Conservation (phyloP, 2,113 vertebrate species). For the human region DNA sequence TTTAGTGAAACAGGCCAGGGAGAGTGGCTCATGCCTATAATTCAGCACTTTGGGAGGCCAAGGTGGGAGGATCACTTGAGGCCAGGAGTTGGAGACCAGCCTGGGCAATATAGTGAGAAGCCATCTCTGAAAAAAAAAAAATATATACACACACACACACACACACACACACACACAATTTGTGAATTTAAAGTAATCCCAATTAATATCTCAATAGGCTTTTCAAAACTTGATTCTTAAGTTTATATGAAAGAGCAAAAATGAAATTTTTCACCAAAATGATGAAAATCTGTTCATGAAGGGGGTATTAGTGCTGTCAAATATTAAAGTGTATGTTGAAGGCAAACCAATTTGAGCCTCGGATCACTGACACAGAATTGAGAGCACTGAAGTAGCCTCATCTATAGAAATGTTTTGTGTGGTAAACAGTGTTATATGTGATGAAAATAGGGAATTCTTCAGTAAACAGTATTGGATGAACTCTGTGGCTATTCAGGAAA, state of each 20-base stretch:
- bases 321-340: not conserved
- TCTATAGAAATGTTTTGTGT: not conserved
- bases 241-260: slow-evolving; percentile 7
- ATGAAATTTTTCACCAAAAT: not conserved
- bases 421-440: not conserved
- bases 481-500: not conserved
- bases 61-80: too few relatives aligned
- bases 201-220: not conserved
- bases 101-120: too few relatives aligned
- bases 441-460: not conserved
- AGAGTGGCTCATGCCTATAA: too few relatives aligned
- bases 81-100: too few relatives aligned
- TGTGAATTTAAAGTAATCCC: not conserved
- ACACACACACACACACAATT: not conserved
- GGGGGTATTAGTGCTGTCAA: not conserved
- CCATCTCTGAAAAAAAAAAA: too few relatives aligned
- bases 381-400: not conserved
- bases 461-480: not conserved
- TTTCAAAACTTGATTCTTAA: slow-evolving; percentile 4
- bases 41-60: too few relatives aligned
- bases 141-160: too few relatives aligned
- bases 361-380: not conserved
- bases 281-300: not conserved
- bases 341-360: not conserved
- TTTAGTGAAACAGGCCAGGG: not conserved